These are phyloP conservation scores for Toxotes chatareus DNA, from an alignment of 2,113 vertebrate species.

Conservation along the genomic window DNA sequence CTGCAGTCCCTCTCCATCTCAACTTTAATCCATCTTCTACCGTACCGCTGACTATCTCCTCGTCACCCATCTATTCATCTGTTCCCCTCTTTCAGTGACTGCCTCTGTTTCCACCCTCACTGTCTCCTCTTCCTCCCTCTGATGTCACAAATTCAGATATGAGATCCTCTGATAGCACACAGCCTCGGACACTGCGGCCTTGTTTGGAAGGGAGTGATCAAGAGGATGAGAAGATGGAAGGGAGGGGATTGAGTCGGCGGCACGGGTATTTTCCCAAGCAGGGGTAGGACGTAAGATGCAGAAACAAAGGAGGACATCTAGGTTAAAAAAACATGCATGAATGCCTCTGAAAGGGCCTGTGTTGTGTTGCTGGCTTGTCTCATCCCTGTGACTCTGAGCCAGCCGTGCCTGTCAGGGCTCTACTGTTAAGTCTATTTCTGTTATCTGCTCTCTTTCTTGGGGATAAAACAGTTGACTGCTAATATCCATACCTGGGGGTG, in stretches of 20 bases:
- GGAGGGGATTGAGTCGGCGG: constrained; percentile 25
- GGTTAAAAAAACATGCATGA: constrained; percentile 78
- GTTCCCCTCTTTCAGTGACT: constrained; percentile 51
- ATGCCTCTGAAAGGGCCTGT: constrained; percentile 79
- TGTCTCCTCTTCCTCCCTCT: constrained; percentile 56
- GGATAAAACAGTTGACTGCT: constrained; percentile 57
- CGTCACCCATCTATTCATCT: constrained; percentile 61
- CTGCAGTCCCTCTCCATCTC: constrained; percentile 39
- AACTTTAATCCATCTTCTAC: constrained; percentile 68
- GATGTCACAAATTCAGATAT: constrained; percentile 71
- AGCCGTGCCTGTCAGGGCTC: constrained; percentile 65
- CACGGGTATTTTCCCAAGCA: constrained; percentile 54
- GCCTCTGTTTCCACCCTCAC: constrained; percentile 38
- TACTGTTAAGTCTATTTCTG: constrained; percentile 65
- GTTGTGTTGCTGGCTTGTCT: constrained; percentile 68
- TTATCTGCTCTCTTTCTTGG: constrained; percentile 58
- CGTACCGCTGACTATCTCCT: constrained; percentile 56
- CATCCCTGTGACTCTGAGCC: constrained; percentile 74
- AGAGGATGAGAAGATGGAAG: constrained; percentile 47
- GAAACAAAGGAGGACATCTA: constrained; percentile 78
- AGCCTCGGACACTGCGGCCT: constrained; percentile 62
- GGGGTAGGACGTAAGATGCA: constrained; percentile 58
- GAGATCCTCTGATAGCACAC: constrained; percentile 46
- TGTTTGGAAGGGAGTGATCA: constrained; percentile 55
- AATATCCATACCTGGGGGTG: constrained; percentile 56